Percentiles rank a stretch among this genome's conserved stretches.
These are phyloP conservation scores for Hyalella azteca DNA, from an alignment of 2,888 invertebrate species.

Conservation along the genomic window DNA sequence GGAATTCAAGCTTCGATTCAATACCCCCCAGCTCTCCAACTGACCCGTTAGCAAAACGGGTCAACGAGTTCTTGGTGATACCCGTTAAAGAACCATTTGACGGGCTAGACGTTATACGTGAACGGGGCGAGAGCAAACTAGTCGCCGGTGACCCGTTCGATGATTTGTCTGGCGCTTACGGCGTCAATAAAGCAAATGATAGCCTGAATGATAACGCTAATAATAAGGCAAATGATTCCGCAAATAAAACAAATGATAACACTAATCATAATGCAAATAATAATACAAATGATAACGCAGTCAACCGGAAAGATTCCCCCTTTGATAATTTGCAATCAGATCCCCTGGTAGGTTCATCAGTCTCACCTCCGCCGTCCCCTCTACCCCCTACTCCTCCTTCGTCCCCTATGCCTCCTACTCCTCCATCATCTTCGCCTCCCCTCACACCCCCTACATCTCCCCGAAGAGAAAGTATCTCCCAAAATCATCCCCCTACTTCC, in stretches of 20 bases:
- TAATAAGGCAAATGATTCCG: too few species aligned
- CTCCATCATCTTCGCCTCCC: not conserved
- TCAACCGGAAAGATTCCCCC: too few species aligned
- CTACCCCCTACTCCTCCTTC: not conserved
- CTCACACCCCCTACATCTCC: not conserved
- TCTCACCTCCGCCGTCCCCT: not conserved
- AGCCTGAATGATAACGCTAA: too few species aligned
- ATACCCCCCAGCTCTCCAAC: slow-evolving; percentile 56
- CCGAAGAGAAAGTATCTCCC: not conserved
- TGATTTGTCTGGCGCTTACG: not conserved
- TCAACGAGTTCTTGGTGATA: slow-evolving; percentile 52
- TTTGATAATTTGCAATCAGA: too few species aligned
- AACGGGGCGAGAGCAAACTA: slow-evolving; percentile 54
- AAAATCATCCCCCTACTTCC: not conserved
- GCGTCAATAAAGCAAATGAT: too few species aligned
- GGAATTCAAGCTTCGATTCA: slow-evolving; percentile 51
- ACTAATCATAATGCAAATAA: too few species aligned
- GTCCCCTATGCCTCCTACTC: not conserved
- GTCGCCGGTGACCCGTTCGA: not conserved
- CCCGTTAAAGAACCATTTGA: slow-evolving; percentile 46
- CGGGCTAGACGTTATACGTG: slow-evolving; percentile 40
- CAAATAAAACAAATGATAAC: too few species aligned
- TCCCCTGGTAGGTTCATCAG: not conserved
- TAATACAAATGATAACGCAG: too few species aligned
- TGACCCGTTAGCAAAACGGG: slow-evolving; percentile 48